Evolutionary conservation across 2,113 vertebrate genomes (phyloP), one percentile per base, ranked within the genome.

Genomic region (Trichomycterus rosablanca): DNA sequence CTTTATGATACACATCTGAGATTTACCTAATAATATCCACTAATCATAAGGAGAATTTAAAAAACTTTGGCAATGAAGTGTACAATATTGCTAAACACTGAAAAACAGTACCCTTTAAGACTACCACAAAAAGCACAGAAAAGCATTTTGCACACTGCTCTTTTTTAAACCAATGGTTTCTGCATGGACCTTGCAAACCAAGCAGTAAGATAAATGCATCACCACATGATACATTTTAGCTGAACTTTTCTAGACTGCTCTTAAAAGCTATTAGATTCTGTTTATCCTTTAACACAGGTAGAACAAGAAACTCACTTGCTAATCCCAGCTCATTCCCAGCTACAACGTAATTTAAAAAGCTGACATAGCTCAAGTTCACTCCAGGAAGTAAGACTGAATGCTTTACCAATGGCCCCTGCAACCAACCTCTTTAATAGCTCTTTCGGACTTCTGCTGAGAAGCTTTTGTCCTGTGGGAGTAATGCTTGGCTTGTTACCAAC

Each of bases 351-450:
- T 62, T 66, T 68, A 67, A 76, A n/a, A n/a, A n/a, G n/a, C n/a
- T n/a, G n/a, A n/a, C n/a, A n/a, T n/a, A n/a, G n/a, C 63, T 54
- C 32, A 35, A 49, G 14, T 24, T 62, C 67, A 76, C 60, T 76
- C 66, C 34, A 14, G 63, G 68, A 68, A 14, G 63, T 67, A 68
- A 63, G 45, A 66, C 66, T 58, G 56, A 58, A 32, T 63, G 50
- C 60, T 66, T 59, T 23, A 64, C 71, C 40, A 63, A 35, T 53
- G 34, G 24, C 35, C 75, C 58, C 20, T 24, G 61, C 28, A 35
- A 67, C 39, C 62, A 56, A 18, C 43, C 3, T 44, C 51, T 15
- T 35, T 39, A 30, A 35, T 55, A 22, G 43, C n/a, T 35, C 35
- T 28, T 1, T 62, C n/a, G 16, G 35, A 39, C 59, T 30, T 30